phyloP scores from a whole-genome alignment of 2,113 vertebrate genomes.

The Petrocephalus microphthalmus region DNA sequence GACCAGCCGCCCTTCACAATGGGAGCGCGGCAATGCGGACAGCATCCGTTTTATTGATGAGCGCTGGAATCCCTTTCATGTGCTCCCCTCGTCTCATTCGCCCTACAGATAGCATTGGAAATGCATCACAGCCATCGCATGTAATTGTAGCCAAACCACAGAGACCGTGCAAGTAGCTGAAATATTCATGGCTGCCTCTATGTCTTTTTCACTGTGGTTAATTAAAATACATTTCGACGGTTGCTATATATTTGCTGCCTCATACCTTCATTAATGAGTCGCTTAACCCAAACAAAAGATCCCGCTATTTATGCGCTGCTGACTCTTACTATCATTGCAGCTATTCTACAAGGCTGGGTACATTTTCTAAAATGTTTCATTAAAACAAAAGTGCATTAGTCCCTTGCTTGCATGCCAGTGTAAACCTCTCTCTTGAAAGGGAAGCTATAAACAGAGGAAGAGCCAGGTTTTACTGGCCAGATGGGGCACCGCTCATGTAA shows the following conservation, averaged over 20 bases:
- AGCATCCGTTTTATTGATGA: slow-evolving; percentile 52
- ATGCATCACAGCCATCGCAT: slow-evolving; percentile 31
- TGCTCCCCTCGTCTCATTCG: slow-evolving; percentile 44
- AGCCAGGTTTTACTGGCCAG: background rate
- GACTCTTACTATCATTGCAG: slow-evolving; percentile 33
- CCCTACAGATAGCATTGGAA: slow-evolving; percentile 42
- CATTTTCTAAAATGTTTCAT: slow-evolving; percentile 51
- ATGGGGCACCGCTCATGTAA: background rate
- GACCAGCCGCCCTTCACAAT: too few relatives aligned
- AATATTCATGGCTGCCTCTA: slow-evolving; percentile 35
- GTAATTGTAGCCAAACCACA: slow-evolving; percentile 29
- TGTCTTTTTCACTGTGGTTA: slow-evolving; percentile 36
- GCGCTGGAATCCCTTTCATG: slow-evolving; percentile 51
- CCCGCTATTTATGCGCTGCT: slow-evolving; percentile 32
- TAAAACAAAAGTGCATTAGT: slow-evolving; percentile 39
- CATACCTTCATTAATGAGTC: slow-evolving; percentile 49
- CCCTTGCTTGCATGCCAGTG: background rate
- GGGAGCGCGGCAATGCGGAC: slow-evolving; percentile 36
- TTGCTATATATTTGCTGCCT: slow-evolving; percentile 22
- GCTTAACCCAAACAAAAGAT: slow-evolving; percentile 45
- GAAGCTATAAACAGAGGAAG: background rate
- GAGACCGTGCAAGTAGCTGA: slow-evolving; percentile 32
- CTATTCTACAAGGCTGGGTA: slow-evolving; percentile 38
- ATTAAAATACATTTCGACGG: slow-evolving; percentile 47
- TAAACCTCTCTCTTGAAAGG: background rate